These are phyloP conservation scores for Schizotus pectinicornis DNA, from an alignment of 2,888 invertebrate species.

Conservation along the genomic window DNA sequence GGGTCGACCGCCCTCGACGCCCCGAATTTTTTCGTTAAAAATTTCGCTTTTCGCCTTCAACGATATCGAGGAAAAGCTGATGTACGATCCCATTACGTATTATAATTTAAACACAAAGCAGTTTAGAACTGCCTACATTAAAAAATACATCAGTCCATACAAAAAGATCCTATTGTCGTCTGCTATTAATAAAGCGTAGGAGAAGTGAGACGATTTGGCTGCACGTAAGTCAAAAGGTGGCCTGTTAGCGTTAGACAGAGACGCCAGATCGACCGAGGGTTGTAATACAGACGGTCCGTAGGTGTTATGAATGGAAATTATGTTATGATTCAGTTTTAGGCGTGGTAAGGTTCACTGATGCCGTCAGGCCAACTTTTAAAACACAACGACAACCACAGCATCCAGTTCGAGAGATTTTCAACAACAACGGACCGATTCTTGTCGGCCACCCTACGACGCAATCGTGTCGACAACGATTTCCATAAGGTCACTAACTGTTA, in stretches of 20 bases:
- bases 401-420: no score
- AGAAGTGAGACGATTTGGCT: conserved; percentile 34
- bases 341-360: conserved; percentile 20
- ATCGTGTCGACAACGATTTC: no score
- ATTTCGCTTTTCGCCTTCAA: not conserved
- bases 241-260: conserved; percentile 2
- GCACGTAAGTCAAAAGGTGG: conserved; percentile 9
- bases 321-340: conserved; percentile 46
- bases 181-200: conserved; percentile 48
- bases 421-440: no score
- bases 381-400: no score
- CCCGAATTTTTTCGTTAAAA: not conserved
- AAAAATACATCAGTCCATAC: conserved; percentile 47
- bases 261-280: conserved; percentile 30
- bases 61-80: no score
- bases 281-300: conserved; percentile 38
- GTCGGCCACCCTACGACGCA: no score
- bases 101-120: conserved; percentile 40
- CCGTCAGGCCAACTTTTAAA: no score
- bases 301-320: conserved; percentile 47
- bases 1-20: no score
- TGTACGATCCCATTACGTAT: conserved; percentile 29
- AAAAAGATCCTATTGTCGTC: conserved; percentile 50
- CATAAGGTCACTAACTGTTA: no score
- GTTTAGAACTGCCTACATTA: conserved; percentile 40